Evolutionary conservation across 2,888 invertebrate genomes (phyloP), one percentile per base, ranked within the genome.

Genomic region (Macropis europaea): DNA sequence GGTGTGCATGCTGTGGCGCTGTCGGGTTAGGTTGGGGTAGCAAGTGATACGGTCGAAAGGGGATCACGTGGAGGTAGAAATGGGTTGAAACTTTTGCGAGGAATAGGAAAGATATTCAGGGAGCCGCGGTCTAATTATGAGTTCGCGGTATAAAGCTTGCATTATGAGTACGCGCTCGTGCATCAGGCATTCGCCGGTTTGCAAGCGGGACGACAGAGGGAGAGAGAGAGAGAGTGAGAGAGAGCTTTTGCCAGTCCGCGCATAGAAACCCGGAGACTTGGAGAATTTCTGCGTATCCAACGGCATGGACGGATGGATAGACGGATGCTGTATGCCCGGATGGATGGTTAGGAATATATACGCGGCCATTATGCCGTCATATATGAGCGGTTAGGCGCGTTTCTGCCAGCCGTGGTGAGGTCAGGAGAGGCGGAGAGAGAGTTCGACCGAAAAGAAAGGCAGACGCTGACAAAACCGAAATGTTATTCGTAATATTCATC

Each of bases 61-160:
- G n/a, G n/a, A n/a, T n/a, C n/a, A n/a, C n/a, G 17, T n/a, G 26
- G 17, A 9, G 40, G 60, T 43, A 28, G 36, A 32, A 56, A 38
- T 24, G 52, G 71, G 59, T 61, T 63, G 71, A 76, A 82, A 82
- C 70, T 79, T 82, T 80, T 64, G 68, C 71, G 77, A 67, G 81
- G 53, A 82, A 76, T 72, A 81, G 77, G 73, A 76, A 79, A 83
- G 76, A 81, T 77, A 84, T 82, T 83, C 68, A 75, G 64, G 72
- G 63, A 70, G 61, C 42, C 76, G 60, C 78, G 81, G 79, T 84
- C 84, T 83, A 84, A 84, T 84, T 84, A 84, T 80, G 81, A 84
- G 74, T 75, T 79, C 22, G 68, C 38, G 62, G 75, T 42, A 82
- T 77, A 83, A 83, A 82, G 77, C 72, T 42, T 38, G 71, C 66